Evolutionary conservation across 2,888 invertebrate genomes (phyloP), one percentile per base, ranked within the genome.

Genomic region (Macrophya alboannulata): DNA sequence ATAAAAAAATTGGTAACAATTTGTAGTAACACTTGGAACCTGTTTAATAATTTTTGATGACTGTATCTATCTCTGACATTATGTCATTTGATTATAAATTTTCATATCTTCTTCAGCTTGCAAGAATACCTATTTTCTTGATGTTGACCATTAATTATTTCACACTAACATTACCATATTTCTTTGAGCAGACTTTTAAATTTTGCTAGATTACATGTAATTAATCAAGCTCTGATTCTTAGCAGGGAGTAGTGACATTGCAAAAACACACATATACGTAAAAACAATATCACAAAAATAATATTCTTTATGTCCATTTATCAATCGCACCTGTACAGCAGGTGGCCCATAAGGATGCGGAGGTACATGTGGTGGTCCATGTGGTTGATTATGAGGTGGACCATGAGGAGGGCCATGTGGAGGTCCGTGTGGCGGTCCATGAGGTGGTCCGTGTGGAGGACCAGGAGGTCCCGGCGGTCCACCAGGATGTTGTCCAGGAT

Each of bases 321-420:
- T 31, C 37, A 55, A 81, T 62, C 59, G 45, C 88, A 93, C 93
- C 90, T 93, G 92, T 71, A 93, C 90, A 17, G 94, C 91, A 40
- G 94, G 95, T 62, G 95, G 95, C 48, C 95, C 95, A 87, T 95
- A 95, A 85, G 94, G 94, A 87, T 94, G 94, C n/a, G 95, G 95
- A 45, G 94, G 94, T 45, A 94, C 95, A 89, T 95, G 95, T 1
- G 95, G 95, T 6, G 94, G 94, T 21, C 94, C 94, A 83, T 94
- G 94, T 4, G 94, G 94, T 89, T 95, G 97, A 92, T 94, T 97
- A 96, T 95, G 95, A 4, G 95, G 94, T 25, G 96, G 97, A 1
- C 96, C 95, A 37, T 96, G 96, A 0, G 97, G 96, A 8, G 95
- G 95, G 0, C 95, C 95, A 86, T 95, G 95, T 3, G 97, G 96